Conservation (phyloP, 2,113 vertebrate species). For the Maylandia zebra region DNA sequence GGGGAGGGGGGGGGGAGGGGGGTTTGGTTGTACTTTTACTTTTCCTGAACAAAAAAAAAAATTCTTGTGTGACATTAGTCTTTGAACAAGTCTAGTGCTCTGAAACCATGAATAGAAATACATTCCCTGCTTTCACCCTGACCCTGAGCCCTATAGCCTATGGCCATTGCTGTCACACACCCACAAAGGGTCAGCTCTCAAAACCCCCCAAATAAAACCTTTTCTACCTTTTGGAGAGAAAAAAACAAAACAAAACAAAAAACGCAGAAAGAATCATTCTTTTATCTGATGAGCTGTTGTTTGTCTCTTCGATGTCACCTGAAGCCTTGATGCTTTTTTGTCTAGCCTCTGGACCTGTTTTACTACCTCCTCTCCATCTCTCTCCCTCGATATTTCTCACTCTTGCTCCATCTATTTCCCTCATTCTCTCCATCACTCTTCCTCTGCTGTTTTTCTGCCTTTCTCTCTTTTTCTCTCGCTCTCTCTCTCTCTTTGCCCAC, state of each 20-base stretch:
- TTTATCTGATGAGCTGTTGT: conserved; percentile 6
- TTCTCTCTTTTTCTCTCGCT: neutral
- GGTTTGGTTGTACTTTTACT: neutral
- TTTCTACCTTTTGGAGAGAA: conserved; percentile 1
- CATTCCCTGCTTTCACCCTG: conserved; percentile 40
- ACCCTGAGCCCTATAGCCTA: conserved; percentile 54
- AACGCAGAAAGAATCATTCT: neutral
- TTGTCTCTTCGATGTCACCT: conserved; percentile 17
- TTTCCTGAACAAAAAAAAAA: neutral
- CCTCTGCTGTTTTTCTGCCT: neutral
- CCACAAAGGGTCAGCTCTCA: conserved; percentile 38
- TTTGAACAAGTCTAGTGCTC: conserved; percentile 40
- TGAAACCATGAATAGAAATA: conserved; percentile 61
- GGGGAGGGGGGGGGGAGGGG: neutral
- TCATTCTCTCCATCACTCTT: conserved; percentile 1
- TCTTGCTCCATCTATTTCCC: neutral
- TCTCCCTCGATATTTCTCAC: conserved; percentile 12
- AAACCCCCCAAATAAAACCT: conserved; percentile 31
- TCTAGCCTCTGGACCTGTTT: conserved; percentile 39
- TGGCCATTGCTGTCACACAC: conserved; percentile 52
- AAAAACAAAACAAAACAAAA: neutral
- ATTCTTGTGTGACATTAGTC: conserved; percentile 49
- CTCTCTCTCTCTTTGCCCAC: conserved; percentile 10
- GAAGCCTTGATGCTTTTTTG: conserved; percentile 39
- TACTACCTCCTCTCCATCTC: conserved; percentile 1